A percentile compares a stretch with the other conserved stretches of the same genome.
These are phyloP conservation scores for Sarcophaga subvicina DNA, from an alignment of 2,888 invertebrate genomes.

Conservation along the genomic window DNA sequence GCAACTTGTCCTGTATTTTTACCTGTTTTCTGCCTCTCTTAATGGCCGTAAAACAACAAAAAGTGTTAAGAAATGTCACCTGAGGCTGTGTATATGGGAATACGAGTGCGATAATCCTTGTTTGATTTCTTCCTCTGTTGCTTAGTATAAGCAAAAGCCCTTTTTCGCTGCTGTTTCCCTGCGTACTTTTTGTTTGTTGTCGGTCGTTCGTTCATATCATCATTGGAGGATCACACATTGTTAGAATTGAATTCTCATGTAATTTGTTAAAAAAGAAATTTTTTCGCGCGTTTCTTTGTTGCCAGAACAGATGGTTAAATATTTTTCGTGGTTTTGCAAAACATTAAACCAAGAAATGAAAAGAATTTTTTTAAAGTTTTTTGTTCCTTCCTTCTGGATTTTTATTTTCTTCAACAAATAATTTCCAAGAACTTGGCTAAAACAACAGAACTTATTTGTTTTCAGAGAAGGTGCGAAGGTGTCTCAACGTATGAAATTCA, in stretches of 20 bases:
- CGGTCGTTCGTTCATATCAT: conserved; percentile 1
- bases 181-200: conserved; percentile 24
- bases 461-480: conserved; percentile 59
- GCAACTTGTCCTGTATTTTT: conserved; percentile 5
- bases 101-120: conserved; percentile 33
- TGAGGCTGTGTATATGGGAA: conserved; percentile 61
- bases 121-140: conserved; percentile 34
- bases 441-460: conserved; percentile 62
- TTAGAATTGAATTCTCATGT: conserved; percentile 67
- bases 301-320: conserved; percentile 71
- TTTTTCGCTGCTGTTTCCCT: neutral
- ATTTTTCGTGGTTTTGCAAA: conserved; percentile 27
- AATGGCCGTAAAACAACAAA: neutral
- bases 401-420: conserved; percentile 43
- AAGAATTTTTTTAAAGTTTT: conserved; percentile 37
- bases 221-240: conserved; percentile 61
- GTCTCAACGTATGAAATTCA: conserved; percentile 27
- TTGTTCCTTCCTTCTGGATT: conserved; percentile 1
- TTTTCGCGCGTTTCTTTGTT: conserved; percentile 3
- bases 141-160: neutral
- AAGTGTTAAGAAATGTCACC: conserved; percentile 73
- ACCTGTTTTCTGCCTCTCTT: neutral
- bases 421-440: conserved; percentile 68
- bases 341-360: conserved; percentile 17
- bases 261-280: conserved; percentile 67